A percentile compares a stretch with the other conserved stretches of the same genome.
These are phyloP conservation scores for Pachyramphus minor DNA, from an alignment of 2,113 vertebrate species.

Conservation along the genomic window DNA sequence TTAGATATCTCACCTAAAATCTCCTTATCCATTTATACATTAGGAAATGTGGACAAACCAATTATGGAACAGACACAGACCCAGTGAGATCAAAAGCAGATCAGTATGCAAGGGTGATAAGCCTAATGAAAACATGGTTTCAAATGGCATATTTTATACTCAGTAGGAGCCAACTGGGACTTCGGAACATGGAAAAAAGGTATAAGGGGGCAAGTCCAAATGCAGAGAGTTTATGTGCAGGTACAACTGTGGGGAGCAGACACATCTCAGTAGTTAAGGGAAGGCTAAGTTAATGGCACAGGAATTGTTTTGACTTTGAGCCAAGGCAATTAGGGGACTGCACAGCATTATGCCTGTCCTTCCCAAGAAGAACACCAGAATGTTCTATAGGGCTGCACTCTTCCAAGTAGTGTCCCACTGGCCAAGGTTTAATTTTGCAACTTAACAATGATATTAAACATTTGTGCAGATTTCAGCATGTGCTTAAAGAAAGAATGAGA, in stretches of 20 bases:
- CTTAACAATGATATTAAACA: conserved; percentile 36
- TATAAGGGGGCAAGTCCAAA: neutral
- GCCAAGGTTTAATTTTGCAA: conserved; percentile 54
- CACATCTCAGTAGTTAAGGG: neutral
- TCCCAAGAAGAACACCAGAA: neutral
- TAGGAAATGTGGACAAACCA: conserved; percentile 29
- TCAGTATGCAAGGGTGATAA: conserved; percentile 29
- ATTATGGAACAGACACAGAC: conserved; percentile 37
- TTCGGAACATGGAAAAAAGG: neutral
- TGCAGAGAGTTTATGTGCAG: neutral
- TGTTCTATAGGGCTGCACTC: neutral
- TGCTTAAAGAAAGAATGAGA: conserved; percentile 23
- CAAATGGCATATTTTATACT: conserved; percentile 41
- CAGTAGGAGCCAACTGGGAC: neutral
- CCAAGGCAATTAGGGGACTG: conserved; percentile 13
- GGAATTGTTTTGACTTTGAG: neutral
- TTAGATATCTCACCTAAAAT: conserved; percentile 39
- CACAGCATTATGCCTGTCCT: neutral
- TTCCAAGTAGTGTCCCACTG: conserved; percentile 6
- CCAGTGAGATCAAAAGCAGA: conserved; percentile 14
- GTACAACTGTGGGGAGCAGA: neutral
- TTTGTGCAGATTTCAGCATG: conserved; percentile 17
- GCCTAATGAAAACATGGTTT: conserved; percentile 42
- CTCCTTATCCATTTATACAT: conserved; percentile 64
- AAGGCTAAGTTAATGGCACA: neutral